Evolutionary conservation across 1,140 invertebrate genomes (phyloP).

Genomic region (Listronotus oregonensis): DNA sequence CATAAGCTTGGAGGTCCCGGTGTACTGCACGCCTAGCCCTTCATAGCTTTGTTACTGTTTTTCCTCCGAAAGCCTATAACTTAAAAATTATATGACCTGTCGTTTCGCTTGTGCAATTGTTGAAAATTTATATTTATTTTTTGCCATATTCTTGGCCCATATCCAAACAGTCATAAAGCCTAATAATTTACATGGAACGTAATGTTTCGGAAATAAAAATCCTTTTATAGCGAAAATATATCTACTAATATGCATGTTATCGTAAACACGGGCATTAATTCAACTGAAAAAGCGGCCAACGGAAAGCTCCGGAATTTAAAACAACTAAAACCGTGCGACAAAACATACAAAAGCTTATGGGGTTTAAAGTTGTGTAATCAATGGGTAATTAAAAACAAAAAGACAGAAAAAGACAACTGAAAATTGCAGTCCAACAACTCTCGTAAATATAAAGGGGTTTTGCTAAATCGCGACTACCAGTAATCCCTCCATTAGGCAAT

Average conservation of each 20-base stretch:
- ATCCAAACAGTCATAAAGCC: too few relatives aligned
- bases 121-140: too few relatives aligned
- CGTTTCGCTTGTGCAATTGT: too few relatives aligned
- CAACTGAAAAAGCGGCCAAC: conserved; percentile 1
- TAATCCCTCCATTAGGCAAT: conserved; percentile 32
- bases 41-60: too few relatives aligned
- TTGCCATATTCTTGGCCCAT: too few relatives aligned
- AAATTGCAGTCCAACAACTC: conserved; percentile 13
- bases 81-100: too few relatives aligned
- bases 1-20: too few relatives aligned
- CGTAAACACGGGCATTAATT: background rate
- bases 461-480: conserved; percentile 10
- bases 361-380: conserved; percentile 19
- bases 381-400: conserved; percentile 23
- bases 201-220: too few relatives aligned
- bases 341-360: conserved; percentile 19
- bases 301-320: background rate
- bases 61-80: too few relatives aligned
- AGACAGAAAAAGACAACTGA: conserved; percentile 10
- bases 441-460: conserved; percentile 26
- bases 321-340: conserved; percentile 7
- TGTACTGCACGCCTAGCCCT: too few relatives aligned
- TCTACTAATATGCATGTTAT: background rate
- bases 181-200: too few relatives aligned
- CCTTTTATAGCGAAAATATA: too few relatives aligned